phyloP scores from a whole-genome alignment of 2,113 vertebrate species.

The Turnix velox region DNA sequence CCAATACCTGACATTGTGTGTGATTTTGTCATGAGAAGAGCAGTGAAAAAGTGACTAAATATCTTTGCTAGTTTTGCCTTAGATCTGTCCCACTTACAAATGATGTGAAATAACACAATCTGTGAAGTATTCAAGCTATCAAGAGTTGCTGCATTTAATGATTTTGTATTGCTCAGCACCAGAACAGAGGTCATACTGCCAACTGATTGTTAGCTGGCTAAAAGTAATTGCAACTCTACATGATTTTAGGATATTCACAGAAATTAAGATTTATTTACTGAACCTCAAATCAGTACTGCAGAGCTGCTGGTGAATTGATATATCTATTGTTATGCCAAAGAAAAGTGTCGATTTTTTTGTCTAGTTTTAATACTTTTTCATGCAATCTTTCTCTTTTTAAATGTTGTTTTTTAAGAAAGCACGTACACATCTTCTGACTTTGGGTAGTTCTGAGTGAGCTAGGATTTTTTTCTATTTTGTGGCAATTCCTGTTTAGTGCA shows the following conservation, averaged over 20 bases:
- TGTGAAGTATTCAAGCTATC: too few relatives aligned
- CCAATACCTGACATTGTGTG: too few relatives aligned
- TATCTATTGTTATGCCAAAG: not conserved
- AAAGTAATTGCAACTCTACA: not conserved
- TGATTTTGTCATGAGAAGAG: not conserved
- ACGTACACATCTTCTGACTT: not conserved
- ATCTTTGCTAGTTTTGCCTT: not conserved
- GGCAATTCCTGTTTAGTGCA: not conserved
- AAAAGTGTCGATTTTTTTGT: not conserved
- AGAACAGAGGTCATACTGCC: not conserved
- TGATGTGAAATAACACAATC: not conserved
- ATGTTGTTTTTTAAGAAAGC: not conserved
- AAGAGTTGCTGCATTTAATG: not conserved
- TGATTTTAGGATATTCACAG: not conserved
- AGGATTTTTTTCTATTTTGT: not conserved
- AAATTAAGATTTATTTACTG: not conserved
- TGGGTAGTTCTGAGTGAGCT: not conserved
- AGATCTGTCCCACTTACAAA: not conserved
- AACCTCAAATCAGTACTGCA: not conserved
- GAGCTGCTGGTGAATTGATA: not conserved
- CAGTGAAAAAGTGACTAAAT: not conserved
- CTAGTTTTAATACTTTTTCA: not conserved
- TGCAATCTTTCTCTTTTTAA: not conserved
- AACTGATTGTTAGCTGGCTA: not conserved
- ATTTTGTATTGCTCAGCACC: not conserved